phyloP scores from a whole-genome alignment of 2,888 invertebrate species.

The Morpho deidamia region DNA sequence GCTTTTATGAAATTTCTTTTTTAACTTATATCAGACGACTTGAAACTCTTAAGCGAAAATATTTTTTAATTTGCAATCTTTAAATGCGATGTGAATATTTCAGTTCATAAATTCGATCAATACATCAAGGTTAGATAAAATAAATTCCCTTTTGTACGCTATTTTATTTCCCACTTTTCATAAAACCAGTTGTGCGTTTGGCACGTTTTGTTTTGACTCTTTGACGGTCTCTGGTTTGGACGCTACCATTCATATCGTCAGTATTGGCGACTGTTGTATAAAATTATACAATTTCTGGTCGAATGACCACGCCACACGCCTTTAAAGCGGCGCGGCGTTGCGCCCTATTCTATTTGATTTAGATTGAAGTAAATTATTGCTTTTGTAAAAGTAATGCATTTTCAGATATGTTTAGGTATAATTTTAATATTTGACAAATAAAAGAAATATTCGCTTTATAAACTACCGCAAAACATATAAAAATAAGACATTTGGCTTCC shows the following conservation, averaged over 20 bases:
- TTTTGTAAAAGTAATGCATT: neutral
- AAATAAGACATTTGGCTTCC: too few species aligned
- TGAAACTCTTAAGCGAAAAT: neutral
- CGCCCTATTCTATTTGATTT: constrained; percentile 36
- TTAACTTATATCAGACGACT: constrained; percentile 18
- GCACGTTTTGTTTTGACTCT: constrained; percentile 67
- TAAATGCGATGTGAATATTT: too few species aligned
- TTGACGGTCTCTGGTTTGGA: constrained; percentile 56
- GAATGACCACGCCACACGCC: constrained; percentile 45
- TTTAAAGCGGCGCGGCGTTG: constrained; percentile 31
- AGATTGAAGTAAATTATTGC: constrained; percentile 1
- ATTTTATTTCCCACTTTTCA: constrained; percentile 57
- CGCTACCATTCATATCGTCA: constrained; percentile 53
- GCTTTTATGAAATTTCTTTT: constrained; percentile 58
- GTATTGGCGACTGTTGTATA: constrained; percentile 52
- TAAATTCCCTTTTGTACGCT: constrained; percentile 44
- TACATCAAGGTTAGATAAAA: constrained; percentile 19
- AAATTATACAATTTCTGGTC: constrained; percentile 68
- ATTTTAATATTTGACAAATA: too few species aligned
- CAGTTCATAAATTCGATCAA: neutral
- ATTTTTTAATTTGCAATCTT: neutral
- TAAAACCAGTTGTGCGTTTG: constrained; percentile 61
- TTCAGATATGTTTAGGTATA: too few species aligned
- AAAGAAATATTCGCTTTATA: too few species aligned
- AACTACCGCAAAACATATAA: too few species aligned